Evolutionary conservation across 1,140 invertebrate genomes (phyloP), one percentile per base, ranked within the genome.

Genomic region (Pissodes strobi): DNA sequence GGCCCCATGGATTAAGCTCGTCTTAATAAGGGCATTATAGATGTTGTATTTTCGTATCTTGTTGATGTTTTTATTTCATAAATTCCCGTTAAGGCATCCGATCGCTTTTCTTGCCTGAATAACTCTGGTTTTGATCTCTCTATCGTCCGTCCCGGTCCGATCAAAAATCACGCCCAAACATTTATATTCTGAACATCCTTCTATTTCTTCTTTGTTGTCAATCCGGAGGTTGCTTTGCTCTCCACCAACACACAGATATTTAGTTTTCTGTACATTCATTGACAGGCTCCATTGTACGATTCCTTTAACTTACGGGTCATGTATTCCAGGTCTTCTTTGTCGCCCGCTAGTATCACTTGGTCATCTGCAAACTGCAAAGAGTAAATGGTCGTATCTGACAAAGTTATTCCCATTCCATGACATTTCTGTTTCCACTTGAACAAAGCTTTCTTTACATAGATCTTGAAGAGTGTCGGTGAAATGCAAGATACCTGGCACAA

Each of bases 251-350:
- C 18, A 34, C 9, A 41, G 9, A n/a, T 56, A 56, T 34, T 56
- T 56, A n/a, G n/a, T n/a, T 43, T 56, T 56, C 17, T 41, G 12
- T 2, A 43, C 13, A 56, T 56, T 56, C 1, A 56, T 56, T 1
- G 13, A 39, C 6, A 46, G 27, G 41, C 17, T 37, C 12, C 0
- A 34, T 60, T 23, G 23, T 60, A 49, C 10, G 43, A 21, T 30
- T 60, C 41, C 13, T 27, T 51, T 13, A 60, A 27, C 18, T 60
- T 60, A 1, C 57, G 23, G 2, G 27, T 8, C 43, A 60, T 60
- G 30, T 60, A 60, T 51, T 60, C 45, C 18, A 51, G 15, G 43
- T 60, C 57, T 34, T 51, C 57, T 34, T 27, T 43, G 18, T 46
- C 43, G 3, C 25, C 41, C 1, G 43, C 43, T 49, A 60, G 23